A percentile compares a stretch with the other conserved stretches of the same genome.
phyloP scores from a whole-genome alignment of 2,888 invertebrate genomes.

The Protodeltote pygarga region DNA sequence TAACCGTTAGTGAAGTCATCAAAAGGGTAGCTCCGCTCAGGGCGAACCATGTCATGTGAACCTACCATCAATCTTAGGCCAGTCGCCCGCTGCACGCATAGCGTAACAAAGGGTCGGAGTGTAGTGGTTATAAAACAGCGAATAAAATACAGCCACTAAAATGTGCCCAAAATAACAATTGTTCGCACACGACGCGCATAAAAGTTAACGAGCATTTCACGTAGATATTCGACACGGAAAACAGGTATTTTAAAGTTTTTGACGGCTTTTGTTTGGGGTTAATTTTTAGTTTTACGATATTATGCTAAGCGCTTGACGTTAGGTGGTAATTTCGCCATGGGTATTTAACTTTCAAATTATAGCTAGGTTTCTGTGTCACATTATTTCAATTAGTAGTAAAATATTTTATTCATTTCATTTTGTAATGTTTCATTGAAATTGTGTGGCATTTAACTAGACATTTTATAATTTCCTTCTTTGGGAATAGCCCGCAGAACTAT shows the following conservation, averaged over 20 bases:
- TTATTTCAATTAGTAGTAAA: neutral
- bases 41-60: conserved; percentile 83
- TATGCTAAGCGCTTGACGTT: conserved; percentile 16
- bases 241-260: conserved; percentile 40
- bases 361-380: neutral
- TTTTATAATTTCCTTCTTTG: too few species aligned
- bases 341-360: conserved; percentile 10
- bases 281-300: conserved; percentile 35
- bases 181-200: conserved; percentile 38
- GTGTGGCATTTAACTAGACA: too few species aligned
- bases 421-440: too few species aligned
- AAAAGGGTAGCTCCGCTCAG: conserved; percentile 80
- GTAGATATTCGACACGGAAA: conserved; percentile 42
- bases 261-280: conserved; percentile 16
- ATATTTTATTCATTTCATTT: too few species aligned
- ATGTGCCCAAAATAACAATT: conserved; percentile 48
- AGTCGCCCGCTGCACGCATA: conserved; percentile 72
- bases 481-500: too few species aligned
- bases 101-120: conserved; percentile 48
- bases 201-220: conserved; percentile 45
- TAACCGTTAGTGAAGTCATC: conserved; percentile 85
- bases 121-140: conserved; percentile 49
- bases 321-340: conserved; percentile 17
- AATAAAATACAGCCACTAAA: conserved; percentile 47
- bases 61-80: conserved; percentile 81